Evolutionary conservation across 1,140 invertebrate species (phyloP).

Genomic region (Lasioglossum albipes): DNA sequence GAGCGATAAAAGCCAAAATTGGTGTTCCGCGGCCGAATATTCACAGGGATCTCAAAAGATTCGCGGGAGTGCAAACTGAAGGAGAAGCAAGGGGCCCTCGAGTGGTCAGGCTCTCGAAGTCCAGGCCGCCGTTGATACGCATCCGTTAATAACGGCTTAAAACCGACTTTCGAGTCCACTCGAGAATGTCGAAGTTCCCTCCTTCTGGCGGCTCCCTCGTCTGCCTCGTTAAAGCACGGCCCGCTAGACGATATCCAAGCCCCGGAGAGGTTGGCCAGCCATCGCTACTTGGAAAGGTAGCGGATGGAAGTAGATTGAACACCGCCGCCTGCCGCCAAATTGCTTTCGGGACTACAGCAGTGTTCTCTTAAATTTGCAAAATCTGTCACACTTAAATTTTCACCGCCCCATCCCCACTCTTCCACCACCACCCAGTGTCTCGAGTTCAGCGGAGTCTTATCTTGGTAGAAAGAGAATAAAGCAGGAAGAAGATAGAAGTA

Average conservation of each 20-base stretch:
- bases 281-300: constrained; percentile 23
- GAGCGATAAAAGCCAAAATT: neutral
- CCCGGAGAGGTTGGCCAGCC: neutral
- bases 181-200: constrained; percentile 56
- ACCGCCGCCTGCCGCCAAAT: constrained; percentile 61
- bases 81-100: neutral
- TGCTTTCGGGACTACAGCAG: constrained; percentile 68
- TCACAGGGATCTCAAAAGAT: neutral
- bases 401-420: too few species aligned
- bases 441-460: too few species aligned
- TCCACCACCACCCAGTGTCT: too few species aligned
- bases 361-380: too few species aligned
- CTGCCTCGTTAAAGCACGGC: constrained; percentile 47
- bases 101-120: constrained; percentile 46
- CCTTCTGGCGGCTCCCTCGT: constrained; percentile 41
- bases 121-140: constrained; percentile 43
- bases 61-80: neutral
- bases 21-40: neutral
- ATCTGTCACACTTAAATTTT: too few species aligned
- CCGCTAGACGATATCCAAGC: constrained; percentile 30
- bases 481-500: too few species aligned
- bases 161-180: constrained; percentile 53
- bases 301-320: constrained; percentile 42
- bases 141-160: constrained; percentile 58
- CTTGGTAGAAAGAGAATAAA: too few species aligned